Conservation (phyloP, 1,140 invertebrate genomes). For the Philaenus spumarius region DNA sequence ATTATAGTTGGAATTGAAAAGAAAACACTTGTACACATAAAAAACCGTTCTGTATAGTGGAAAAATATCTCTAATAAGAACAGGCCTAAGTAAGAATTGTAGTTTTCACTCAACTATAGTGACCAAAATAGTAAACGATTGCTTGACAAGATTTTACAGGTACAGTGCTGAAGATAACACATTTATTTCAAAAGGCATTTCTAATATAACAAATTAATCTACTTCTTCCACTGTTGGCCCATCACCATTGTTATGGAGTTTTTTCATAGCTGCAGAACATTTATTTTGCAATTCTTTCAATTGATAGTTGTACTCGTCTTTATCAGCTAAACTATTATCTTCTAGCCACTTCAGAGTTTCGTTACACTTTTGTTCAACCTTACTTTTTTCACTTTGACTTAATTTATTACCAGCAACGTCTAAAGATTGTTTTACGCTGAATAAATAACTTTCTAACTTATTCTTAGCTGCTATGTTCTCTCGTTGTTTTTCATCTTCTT, state of each 20-base stretch:
- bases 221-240: constrained; percentile 22
- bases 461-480: constrained; percentile 56
- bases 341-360: constrained; percentile 47
- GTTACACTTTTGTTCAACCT: constrained; percentile 41
- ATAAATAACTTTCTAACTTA: constrained; percentile 60
- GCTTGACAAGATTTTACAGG: no score
- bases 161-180: no score
- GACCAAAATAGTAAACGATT: no score
- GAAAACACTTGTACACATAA: no score
- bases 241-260: constrained; percentile 37
- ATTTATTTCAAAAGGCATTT: no score
- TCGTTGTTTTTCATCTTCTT: constrained; percentile 47
- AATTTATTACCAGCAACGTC: constrained; percentile 45
- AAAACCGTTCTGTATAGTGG: no score
- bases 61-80: no score
- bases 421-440: constrained; percentile 51
- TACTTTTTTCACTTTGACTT: constrained; percentile 35
- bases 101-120: no score
- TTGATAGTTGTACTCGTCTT: constrained; percentile 40
- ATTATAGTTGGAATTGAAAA: no score
- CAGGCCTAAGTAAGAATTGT: no score
- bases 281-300: constrained; percentile 41
- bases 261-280: constrained; percentile 46
- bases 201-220: no score
- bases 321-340: constrained; percentile 45